Percentiles rank a stretch among this genome's conserved stretches.
phyloP scores from a whole-genome alignment of 2,113 vertebrate genomes.

The Craseonycteris thonglongyai region DNA sequence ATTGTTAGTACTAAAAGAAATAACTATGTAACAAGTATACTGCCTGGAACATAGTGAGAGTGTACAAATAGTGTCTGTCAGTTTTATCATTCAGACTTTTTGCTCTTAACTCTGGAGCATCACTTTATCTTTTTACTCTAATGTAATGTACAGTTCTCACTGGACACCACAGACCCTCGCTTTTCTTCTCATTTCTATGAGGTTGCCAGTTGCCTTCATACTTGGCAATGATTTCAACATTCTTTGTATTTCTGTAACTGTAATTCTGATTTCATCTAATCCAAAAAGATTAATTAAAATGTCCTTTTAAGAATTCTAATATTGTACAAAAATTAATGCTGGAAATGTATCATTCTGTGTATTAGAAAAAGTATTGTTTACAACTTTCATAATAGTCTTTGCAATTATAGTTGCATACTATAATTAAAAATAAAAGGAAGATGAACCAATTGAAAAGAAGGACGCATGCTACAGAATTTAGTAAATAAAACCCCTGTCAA shows the following conservation, averaged over 20 bases:
- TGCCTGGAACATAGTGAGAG: background rate
- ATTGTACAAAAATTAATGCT: background rate
- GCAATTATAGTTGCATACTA: background rate
- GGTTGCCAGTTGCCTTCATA: background rate
- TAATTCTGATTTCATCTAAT: background rate
- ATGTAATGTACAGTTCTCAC: background rate
- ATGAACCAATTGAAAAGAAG: background rate
- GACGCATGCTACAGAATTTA: background rate
- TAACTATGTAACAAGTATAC: background rate
- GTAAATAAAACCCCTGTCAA: background rate
- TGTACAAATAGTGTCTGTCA: background rate
- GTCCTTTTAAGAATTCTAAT: background rate
- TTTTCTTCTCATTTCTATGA: background rate
- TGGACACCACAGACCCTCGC: background rate
- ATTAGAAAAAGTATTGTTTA: background rate
- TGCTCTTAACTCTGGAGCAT: background rate
- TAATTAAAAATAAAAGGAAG: slow-evolving; percentile 23
- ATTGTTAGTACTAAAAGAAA: background rate
- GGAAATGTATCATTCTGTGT: background rate
- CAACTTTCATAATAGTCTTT: background rate
- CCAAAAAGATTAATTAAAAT: background rate
- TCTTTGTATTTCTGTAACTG: background rate
- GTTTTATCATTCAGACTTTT: background rate
- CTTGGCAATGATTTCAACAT: background rate
- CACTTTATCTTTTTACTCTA: background rate